These are phyloP conservation scores for Diachasma alloeum DNA, from an alignment of 1,140 invertebrate genomes.

Conservation along the genomic window DNA sequence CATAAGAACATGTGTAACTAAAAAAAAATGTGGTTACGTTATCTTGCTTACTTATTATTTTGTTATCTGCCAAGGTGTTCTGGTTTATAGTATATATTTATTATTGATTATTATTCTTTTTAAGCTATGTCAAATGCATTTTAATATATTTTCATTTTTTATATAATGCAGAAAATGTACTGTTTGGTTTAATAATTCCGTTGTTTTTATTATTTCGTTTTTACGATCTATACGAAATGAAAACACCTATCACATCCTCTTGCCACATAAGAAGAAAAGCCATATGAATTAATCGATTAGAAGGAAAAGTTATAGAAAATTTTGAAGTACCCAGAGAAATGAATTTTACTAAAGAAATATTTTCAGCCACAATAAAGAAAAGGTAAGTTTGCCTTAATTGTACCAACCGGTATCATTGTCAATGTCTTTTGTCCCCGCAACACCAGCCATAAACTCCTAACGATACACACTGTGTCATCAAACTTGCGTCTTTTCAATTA, in stretches of 20 bases:
- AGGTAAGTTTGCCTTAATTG: slow-evolving; percentile 31
- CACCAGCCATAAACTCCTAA: slow-evolving; percentile 48
- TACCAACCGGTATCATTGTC: slow-evolving; percentile 29
- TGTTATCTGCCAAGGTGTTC: slow-evolving; percentile 65
- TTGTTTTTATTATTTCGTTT: slow-evolving; percentile 56
- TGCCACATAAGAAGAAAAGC: not conserved
- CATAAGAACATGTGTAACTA: slow-evolving; percentile 23
- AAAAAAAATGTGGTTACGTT: slow-evolving; percentile 46
- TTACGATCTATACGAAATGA: not conserved
- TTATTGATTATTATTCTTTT: slow-evolving; percentile 59
- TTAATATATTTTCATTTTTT: slow-evolving; percentile 67
- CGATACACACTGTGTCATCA: slow-evolving; percentile 17
- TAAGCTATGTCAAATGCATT: slow-evolving; percentile 64
- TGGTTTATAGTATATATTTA: slow-evolving; percentile 65
- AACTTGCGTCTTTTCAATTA: slow-evolving; percentile 1
- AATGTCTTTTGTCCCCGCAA: slow-evolving; percentile 38
- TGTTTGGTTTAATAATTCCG: slow-evolving; percentile 65
- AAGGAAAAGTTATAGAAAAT: not conserved
- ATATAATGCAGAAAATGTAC: slow-evolving; percentile 64
- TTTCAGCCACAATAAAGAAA: slow-evolving; percentile 11
- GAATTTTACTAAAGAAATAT: slow-evolving; percentile 1
- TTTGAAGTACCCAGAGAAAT: not conserved
- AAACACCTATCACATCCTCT: slow-evolving; percentile 56
- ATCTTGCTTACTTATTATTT: slow-evolving; percentile 64
- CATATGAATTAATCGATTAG: not conserved